Evolutionary conservation across 2,113 vertebrate species (phyloP).

Genomic region (Hippoglossus stenolepis): DNA sequence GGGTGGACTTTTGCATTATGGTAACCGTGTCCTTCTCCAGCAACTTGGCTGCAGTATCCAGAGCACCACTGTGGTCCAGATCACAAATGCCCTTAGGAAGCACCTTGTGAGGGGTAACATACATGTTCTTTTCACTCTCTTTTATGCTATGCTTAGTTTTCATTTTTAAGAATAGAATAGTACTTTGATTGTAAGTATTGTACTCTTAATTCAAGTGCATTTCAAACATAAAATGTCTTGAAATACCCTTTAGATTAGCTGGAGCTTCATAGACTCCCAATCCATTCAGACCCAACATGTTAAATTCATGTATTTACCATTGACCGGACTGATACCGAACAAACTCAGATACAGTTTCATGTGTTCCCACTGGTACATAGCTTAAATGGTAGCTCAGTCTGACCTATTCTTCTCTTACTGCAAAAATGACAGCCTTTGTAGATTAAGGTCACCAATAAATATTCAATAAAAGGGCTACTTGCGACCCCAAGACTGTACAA

Average conservation of each 20-base stretch:
- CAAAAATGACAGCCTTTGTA: not conserved
- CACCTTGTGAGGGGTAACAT: slow-evolving; percentile 83
- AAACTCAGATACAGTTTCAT: no score
- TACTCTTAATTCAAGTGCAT: not conserved
- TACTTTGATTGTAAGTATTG: not conserved
- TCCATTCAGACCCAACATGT: not conserved
- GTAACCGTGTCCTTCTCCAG: slow-evolving; percentile 89
- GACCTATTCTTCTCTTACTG: no score
- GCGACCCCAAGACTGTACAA: not conserved
- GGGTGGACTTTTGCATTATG: slow-evolving; percentile 92
- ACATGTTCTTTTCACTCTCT: not conserved
- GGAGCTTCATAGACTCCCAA: not conserved
- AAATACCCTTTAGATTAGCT: not conserved
- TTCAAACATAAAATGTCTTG: not conserved
- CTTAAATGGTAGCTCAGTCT: no score
- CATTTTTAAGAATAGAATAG: not conserved
- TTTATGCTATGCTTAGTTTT: not conserved
- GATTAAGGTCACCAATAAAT: not conserved
- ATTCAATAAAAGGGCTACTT: no score
- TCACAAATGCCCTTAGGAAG: slow-evolving; percentile 88
- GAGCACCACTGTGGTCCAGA: slow-evolving; percentile 91
- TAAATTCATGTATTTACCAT: not conserved
- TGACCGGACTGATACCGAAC: no score
- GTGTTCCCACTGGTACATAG: no score
- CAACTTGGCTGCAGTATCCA: slow-evolving; percentile 94